Evolutionary conservation across 1,140 invertebrate species (phyloP).

Genomic region (Samia ricini): DNA sequence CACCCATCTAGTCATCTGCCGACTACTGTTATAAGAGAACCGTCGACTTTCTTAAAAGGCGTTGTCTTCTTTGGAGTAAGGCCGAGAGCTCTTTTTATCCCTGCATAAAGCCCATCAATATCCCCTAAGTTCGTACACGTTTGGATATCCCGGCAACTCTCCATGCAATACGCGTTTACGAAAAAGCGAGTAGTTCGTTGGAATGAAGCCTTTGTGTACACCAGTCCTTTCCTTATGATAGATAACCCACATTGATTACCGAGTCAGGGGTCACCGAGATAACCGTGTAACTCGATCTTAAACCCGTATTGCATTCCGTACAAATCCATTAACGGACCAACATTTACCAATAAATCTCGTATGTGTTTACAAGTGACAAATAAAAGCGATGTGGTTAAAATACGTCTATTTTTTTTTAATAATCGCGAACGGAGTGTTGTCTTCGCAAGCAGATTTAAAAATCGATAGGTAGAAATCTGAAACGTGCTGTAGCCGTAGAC

Average conservation of each 20-base stretch:
- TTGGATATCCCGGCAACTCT: too few relatives aligned
- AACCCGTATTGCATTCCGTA: neutral
- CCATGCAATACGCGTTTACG: too few relatives aligned
- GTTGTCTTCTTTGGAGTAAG: too few relatives aligned
- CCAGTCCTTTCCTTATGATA: constrained; percentile 7
- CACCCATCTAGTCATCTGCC: too few relatives aligned
- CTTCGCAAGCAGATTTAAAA: neutral
- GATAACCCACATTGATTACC: constrained; percentile 22
- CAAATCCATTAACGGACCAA: neutral
- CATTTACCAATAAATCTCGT: neutral
- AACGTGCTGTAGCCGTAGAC: neutral
- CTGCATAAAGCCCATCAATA: too few relatives aligned
- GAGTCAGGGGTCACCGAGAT: constrained; percentile 22
- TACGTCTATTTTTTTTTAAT: neutral
- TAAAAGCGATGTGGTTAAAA: neutral
- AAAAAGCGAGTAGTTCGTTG: too few relatives aligned
- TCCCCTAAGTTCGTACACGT: too few relatives aligned
- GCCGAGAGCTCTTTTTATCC: too few relatives aligned
- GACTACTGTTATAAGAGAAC: too few relatives aligned
- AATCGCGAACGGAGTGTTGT: neutral
- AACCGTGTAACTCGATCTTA: neutral
- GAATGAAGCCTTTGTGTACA: neutral
- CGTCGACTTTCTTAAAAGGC: too few relatives aligned
- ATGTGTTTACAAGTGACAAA: neutral
- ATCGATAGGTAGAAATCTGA: neutral